phyloP scores from a whole-genome alignment of 2,888 invertebrate species.

The Stenoptilia bipunctidactyla region DNA sequence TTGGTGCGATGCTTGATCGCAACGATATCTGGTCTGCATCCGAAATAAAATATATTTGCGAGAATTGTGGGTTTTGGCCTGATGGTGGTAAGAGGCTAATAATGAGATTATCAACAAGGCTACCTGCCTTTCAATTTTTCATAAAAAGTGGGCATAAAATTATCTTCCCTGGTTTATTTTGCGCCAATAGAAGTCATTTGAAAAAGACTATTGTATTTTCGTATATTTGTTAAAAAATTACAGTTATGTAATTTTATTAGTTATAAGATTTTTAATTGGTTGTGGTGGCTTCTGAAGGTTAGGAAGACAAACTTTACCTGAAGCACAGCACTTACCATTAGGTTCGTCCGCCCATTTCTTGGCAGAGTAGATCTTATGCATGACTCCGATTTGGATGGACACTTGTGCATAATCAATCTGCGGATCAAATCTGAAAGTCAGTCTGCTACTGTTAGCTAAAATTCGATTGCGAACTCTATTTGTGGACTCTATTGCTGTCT shows the following conservation, averaged over 20 bases:
- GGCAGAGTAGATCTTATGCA: background rate
- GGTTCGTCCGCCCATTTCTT: slow-evolving; percentile 9
- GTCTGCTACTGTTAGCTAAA: too few relatives aligned
- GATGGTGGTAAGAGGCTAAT: slow-evolving; percentile 17
- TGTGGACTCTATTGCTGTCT: too few relatives aligned
- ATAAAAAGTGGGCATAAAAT: slow-evolving; percentile 20
- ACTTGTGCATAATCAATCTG: too few relatives aligned
- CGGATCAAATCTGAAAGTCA: too few relatives aligned
- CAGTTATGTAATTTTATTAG: too few relatives aligned
- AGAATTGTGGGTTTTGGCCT: slow-evolving; percentile 19
- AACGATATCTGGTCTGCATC: slow-evolving; percentile 7
- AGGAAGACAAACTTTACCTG: slow-evolving; percentile 9
- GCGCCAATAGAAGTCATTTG: slow-evolving; percentile 22
- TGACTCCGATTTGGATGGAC: too few relatives aligned
- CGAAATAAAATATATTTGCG: slow-evolving; percentile 19
- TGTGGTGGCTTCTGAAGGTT: slow-evolving; percentile 11
- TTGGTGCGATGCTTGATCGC: slow-evolving; percentile 9
- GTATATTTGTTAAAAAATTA: slow-evolving; percentile 13
- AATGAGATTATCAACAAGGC: slow-evolving; percentile 18
- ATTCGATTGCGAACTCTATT: too few relatives aligned
- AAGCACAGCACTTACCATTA: slow-evolving; percentile 9
- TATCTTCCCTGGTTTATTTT: slow-evolving; percentile 17
- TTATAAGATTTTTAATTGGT: slow-evolving; percentile 13
- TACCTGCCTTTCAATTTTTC: slow-evolving; percentile 16
- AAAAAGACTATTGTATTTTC: slow-evolving; percentile 16